phyloP scores from a whole-genome alignment of 2,113 vertebrate species.

The Hypocryptadius cinnamomeus region DNA sequence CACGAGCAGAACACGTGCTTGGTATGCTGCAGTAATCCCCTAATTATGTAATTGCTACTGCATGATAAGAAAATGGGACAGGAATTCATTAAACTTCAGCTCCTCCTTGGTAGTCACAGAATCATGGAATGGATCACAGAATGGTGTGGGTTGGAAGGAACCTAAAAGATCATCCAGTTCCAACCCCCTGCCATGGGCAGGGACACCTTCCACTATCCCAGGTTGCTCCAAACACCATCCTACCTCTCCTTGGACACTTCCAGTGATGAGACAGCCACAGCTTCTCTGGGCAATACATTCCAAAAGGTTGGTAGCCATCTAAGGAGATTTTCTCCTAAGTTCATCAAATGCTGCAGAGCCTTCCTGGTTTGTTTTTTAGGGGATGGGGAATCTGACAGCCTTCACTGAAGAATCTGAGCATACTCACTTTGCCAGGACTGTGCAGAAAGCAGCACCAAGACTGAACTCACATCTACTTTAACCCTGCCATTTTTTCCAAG shows the following conservation, averaged over 20 bases:
- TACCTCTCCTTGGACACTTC: neutral
- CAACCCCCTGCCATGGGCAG: neutral
- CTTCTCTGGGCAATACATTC: neutral
- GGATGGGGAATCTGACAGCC: neutral
- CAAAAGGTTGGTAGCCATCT: neutral
- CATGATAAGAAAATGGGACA: neutral
- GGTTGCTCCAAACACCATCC: neutral
- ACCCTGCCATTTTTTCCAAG: neutral
- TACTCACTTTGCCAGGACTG: neutral
- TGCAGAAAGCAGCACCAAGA: neutral
- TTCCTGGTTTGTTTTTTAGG: neutral
- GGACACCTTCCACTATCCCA: neutral
- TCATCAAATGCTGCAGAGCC: neutral
- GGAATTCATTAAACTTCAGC: constrained; percentile 7
- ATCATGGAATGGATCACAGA: neutral
- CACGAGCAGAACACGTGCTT: neutral
- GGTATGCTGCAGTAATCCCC: neutral
- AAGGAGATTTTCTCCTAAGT: neutral
- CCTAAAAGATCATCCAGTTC: neutral
- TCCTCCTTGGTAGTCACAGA: neutral
- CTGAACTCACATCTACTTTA: neutral
- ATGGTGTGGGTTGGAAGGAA: neutral
- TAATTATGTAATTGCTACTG: neutral
- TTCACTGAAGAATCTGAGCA: neutral
- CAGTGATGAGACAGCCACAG: neutral